Conservation (phyloP, 1,140 invertebrate genomes). For the Zaprionus lachaisei region DNA sequence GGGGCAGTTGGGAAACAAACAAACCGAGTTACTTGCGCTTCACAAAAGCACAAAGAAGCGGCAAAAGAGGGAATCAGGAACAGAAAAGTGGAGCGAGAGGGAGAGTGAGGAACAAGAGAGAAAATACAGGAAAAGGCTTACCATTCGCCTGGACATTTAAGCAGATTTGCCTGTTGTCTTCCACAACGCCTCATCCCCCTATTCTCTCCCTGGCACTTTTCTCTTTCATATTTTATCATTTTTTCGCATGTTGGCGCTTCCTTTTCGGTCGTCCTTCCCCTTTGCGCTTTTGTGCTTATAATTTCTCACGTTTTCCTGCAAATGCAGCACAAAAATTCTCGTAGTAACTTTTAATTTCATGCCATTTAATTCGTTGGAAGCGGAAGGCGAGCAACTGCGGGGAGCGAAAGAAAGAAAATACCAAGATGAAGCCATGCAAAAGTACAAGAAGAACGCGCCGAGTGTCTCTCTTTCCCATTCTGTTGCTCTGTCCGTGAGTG, state of each 20-base stretch:
- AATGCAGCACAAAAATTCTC: conserved; percentile 81
- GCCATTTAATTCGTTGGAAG: conserved; percentile 82
- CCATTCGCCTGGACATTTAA: conserved; percentile 73
- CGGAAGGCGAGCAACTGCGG: conserved; percentile 46
- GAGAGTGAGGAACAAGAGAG: conserved; percentile 19
- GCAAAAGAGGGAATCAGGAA: conserved; percentile 9
- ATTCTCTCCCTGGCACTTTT: conserved; percentile 52
- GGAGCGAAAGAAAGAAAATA: conserved; percentile 58
- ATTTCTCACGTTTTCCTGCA: conserved; percentile 83
- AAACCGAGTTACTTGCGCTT: conserved; percentile 53
- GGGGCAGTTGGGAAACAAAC: conserved; percentile 41
- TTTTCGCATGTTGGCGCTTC: conserved; percentile 44
- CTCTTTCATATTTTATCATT: conserved; percentile 73
- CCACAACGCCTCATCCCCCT: conserved; percentile 41
- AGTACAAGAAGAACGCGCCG: conserved; percentile 56
- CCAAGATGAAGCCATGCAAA: conserved; percentile 67
- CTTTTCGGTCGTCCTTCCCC: conserved; percentile 43
- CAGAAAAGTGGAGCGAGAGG: conserved; percentile 2
- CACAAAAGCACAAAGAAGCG: conserved; percentile 25
- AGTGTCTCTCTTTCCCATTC: conserved; percentile 11
- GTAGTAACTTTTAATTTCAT: conserved; percentile 83
- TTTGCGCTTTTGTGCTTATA: conserved; percentile 75
- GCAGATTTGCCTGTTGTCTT: conserved; percentile 77
- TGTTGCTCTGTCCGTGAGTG: conserved; percentile 18
- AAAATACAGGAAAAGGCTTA: conserved; percentile 66